Conservation (phyloP, 53 echinoderm and acorn worm species). For the Apostichopus leukothele region DNA sequence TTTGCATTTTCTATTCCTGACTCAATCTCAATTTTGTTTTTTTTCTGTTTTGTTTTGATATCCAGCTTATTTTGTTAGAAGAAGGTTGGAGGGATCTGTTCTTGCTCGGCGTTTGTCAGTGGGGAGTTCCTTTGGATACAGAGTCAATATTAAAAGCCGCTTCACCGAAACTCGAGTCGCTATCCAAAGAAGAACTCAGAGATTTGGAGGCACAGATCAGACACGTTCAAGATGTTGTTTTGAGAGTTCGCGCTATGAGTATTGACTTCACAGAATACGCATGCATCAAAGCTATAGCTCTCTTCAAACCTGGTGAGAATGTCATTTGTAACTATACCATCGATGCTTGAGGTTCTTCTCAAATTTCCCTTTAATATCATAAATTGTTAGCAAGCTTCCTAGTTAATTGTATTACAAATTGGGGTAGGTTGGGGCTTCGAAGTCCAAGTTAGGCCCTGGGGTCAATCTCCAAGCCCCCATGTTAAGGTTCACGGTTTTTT, state of each 20-base stretch:
- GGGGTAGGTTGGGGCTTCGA: too few relatives aligned
- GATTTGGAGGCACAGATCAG: conserved; percentile 71
- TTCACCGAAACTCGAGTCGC: conserved; percentile 42
- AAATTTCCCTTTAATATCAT: background rate
- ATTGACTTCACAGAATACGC: conserved; percentile 96
- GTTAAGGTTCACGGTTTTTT: too few relatives aligned
- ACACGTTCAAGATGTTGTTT: conserved; percentile 80
- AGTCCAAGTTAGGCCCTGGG: too few relatives aligned
- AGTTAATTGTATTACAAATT: background rate
- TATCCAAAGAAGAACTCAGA: conserved; percentile 55
- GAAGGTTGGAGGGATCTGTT: conserved; percentile 98
- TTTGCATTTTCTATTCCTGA: too few relatives aligned
- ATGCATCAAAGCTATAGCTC: conserved; percentile 88
- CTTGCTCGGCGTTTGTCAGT: conserved; percentile 89
- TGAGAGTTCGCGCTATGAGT: conserved; percentile 70
- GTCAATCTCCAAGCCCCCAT: too few relatives aligned
- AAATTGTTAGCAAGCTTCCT: background rate
- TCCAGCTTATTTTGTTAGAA: conserved; percentile 85
- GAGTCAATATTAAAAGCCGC: conserved; percentile 66
- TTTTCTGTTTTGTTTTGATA: background rate
- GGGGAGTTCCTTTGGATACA: conserved; percentile 89
- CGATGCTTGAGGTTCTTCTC: too few relatives aligned
- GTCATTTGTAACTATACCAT: too few relatives aligned
- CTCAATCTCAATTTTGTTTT: background rate
- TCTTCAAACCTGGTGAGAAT: conserved; percentile 88